Base-by-base conservation (phyloP, 2,113 vertebrate species). In the Mesembrinibis cayennensis region DNA sequence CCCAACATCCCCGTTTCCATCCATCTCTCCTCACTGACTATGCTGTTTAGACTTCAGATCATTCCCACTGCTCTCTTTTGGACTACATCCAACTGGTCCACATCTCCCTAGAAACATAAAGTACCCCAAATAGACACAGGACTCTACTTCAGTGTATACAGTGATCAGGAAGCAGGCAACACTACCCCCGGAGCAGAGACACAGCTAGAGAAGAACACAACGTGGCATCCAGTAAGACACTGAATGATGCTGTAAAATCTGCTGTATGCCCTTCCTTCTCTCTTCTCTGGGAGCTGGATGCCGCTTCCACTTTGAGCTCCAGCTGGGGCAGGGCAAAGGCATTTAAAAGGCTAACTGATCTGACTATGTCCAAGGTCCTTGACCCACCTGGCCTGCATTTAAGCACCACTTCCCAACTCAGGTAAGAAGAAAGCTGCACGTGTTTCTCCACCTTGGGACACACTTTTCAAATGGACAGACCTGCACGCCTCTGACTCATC, bases 401-500 rank as follows among this genome's bases (percentile, higher is more conserved):
- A 61, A 78, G 49, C 5, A 34, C 27, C 44, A 16, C 26, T 69
- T 72, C 63, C 36, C 38, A 6, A 2, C 36, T 85, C 23, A 29
- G 42, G 19, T 38, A 72, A 69, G 62, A 83, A 82, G 42, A 42
- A 88, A 94, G 56, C 34, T 72, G 69, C 50, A 58, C 4, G 1
- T 82, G 84, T 93, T 92, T n/a, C 71, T 96, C 70, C 92, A 90
- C 62, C 67, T 87, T 85, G 71, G 77, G 73, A 89, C 47, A 78
- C 38, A 55, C 79, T 95, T 70, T 63, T 83, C 74, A 59, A 26
- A 92, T 4, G 91, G 95, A 77, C 40, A 90, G 89, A 96, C 93
- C 87, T 93, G 84, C 87, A 63, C 78, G 94, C 63, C 36, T 95
- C 97, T 96, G 94, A 96, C 78, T 96, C 93, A 90, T 6, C 7